Conservation (phyloP, 2,113 vertebrate genomes). For the Barnardius zonarius region DNA sequence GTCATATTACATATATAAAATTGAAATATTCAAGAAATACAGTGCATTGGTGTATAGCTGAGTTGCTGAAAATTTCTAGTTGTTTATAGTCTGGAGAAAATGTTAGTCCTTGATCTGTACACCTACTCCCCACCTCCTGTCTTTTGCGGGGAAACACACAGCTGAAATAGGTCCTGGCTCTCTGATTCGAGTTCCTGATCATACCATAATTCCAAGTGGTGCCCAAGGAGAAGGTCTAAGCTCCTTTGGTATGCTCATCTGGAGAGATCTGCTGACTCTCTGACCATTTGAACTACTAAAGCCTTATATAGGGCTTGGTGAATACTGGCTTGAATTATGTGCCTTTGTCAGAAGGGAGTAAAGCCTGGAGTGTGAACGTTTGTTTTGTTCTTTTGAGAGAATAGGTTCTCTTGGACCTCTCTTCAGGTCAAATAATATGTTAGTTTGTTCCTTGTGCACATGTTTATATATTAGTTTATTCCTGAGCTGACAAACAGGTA, state of each 20-base stretch:
- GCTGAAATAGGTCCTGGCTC: background rate
- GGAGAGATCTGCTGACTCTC: background rate
- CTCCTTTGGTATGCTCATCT: background rate
- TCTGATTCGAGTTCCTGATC: background rate
- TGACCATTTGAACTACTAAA: background rate
- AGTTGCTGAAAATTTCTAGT: background rate
- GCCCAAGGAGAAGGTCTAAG: background rate
- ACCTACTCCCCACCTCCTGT: background rate
- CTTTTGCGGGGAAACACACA: background rate
- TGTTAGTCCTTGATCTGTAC: background rate
- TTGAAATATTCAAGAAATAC: background rate
- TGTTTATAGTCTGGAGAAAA: background rate
- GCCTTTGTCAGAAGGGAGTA: background rate
- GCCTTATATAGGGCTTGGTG: background rate
- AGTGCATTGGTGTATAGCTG: background rate
- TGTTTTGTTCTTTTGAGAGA: background rate
- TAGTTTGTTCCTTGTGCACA: background rate
- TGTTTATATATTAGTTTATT: background rate
- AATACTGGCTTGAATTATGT: background rate
- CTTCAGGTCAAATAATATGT: background rate
- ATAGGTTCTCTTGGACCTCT: background rate
- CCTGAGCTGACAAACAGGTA: background rate
- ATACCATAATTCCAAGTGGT: background rate
- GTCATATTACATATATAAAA: background rate
- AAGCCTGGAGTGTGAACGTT: background rate